Base-by-base conservation (phyloP, 2,797 vertebrate species). In the Yasuhikotakia modesta region DNA sequence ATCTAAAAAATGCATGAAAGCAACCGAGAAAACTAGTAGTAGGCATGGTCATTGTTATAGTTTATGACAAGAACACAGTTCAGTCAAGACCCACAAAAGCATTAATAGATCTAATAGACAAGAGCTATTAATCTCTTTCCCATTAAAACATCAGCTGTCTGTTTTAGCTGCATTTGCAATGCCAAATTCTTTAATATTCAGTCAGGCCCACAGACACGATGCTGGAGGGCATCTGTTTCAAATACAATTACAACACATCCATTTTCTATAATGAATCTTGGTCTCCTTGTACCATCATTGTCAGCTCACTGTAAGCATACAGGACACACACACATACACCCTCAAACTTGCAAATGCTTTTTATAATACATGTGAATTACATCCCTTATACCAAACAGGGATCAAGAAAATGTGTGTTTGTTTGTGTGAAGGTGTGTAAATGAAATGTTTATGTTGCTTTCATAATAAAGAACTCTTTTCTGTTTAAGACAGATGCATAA, bases 221-320 rank as follows among this genome's bases (percentile, higher is more conserved):
- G 82, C 78, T 55, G 53, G 21, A 79, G 72, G 81, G 75, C 32
- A 73, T 80, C 67, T 77, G 71, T 73, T 74, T 72, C 69, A 90
- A 92, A 92, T 88, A 89, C 92, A 92, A 92, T 94, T 90, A 91
- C 90, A 89, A 88, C 83, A 87, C 89, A 93, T 93, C 89, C 92
- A 94, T 93, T 91, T 92, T 87, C 86, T 87, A 85, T 86, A 88
- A 87, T 83, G 88, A 87, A 87, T 91, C 90, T 90, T 90, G 90
- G 88, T 76, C 68, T 91, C 87, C 86, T 87, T 87, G 89, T 90
- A 87, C 91, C 93, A 92, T 93, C 92, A 90, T 88, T 85, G 87
- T 88, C 87, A 86, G 89, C 91, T 93, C 91, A 90, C 85, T 88
- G 64, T 73, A 79, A 86, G 88, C 91, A 90, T 88, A 90, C 84